These are phyloP conservation scores for Acrocephalus scirpaceus DNA, from an alignment of 2,797 vertebrate species.

Conservation along the genomic window DNA sequence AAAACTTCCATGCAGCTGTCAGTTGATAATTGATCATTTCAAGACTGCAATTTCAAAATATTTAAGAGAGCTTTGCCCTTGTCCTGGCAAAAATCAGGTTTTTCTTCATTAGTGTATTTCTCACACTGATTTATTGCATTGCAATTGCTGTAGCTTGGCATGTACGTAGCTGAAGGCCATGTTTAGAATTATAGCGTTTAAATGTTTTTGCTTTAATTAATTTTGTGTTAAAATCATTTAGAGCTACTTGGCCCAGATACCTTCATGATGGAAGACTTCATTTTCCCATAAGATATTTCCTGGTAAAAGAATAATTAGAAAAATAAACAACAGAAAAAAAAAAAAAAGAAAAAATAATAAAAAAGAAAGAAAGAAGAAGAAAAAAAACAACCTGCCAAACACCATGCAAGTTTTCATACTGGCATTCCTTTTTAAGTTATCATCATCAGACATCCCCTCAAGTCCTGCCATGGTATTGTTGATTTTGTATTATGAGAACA, in stretches of 20 bases:
- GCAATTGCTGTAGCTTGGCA: slow-evolving; percentile 45
- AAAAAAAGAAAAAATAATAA: not conserved
- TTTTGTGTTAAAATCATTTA: slow-evolving; percentile 42
- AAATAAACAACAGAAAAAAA: not conserved
- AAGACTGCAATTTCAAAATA: slow-evolving; percentile 68
- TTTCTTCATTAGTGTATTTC: slow-evolving; percentile 51
- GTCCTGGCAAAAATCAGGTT: slow-evolving; percentile 50
- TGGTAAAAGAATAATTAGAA: not conserved
- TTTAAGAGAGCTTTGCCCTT: slow-evolving; percentile 67
- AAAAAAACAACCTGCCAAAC: not conserved
- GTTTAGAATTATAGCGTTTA: slow-evolving; percentile 44
- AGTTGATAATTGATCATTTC: slow-evolving; percentile 74
- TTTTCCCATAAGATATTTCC: slow-evolving; percentile 25
- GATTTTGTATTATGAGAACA: slow-evolving; percentile 49
- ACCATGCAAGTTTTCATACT: slow-evolving; percentile 22
- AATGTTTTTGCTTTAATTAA: slow-evolving; percentile 48
- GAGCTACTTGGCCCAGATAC: not conserved
- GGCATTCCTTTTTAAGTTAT: slow-evolving; percentile 53
- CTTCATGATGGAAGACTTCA: not conserved
- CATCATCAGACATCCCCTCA: slow-evolving; percentile 33
- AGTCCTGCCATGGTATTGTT: slow-evolving; percentile 9
- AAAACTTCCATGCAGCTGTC: slow-evolving; percentile 27
- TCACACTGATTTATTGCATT: slow-evolving; percentile 52
- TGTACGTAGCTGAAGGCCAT: slow-evolving; percentile 43
- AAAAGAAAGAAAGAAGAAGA: not conserved